Conservation (phyloP, 1,140 invertebrate species). For the Pteromalus puparum region DNA sequence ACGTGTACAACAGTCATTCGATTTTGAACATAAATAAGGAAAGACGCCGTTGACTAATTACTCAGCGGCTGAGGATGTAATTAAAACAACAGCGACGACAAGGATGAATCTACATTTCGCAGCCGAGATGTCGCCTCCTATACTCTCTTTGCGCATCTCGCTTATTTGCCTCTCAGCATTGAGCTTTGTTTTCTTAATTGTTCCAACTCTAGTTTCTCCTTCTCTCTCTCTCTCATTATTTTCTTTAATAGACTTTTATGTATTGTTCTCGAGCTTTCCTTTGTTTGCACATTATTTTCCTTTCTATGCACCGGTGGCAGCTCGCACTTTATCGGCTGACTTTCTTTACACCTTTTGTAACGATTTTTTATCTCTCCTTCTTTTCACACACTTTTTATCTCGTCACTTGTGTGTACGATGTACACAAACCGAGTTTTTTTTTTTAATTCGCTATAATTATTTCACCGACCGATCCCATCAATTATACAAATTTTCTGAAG, state of each 20-base stretch:
- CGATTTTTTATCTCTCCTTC: not conserved
- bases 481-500: not conserved
- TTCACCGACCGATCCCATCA: not conserved
- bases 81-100: not conserved
- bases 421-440: too few relatives aligned
- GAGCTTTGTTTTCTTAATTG: slow-evolving; percentile 13
- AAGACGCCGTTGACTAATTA: not conserved
- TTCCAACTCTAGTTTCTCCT: not conserved
- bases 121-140: not conserved
- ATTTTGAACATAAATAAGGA: not conserved
- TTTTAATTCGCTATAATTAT: not conserved
- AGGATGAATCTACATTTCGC: slow-evolving; percentile 1
- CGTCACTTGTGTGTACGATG: too few relatives aligned
- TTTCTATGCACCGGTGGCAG: not conserved
- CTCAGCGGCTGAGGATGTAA: not conserved
- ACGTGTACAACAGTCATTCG: not conserved
- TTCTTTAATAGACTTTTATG: slow-evolving; percentile 25
- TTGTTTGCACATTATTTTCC: not conserved
- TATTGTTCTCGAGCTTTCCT: slow-evolving; percentile 11
- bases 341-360: slow-evolving; percentile 1
- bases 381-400: not conserved
- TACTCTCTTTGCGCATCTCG: not conserved
- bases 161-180: slow-evolving; percentile 12
- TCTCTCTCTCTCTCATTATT: slow-evolving; percentile 22
- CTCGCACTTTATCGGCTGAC: not conserved